Conservation (phyloP, 1,140 invertebrate genomes). For the Eueides isabella region DNA sequence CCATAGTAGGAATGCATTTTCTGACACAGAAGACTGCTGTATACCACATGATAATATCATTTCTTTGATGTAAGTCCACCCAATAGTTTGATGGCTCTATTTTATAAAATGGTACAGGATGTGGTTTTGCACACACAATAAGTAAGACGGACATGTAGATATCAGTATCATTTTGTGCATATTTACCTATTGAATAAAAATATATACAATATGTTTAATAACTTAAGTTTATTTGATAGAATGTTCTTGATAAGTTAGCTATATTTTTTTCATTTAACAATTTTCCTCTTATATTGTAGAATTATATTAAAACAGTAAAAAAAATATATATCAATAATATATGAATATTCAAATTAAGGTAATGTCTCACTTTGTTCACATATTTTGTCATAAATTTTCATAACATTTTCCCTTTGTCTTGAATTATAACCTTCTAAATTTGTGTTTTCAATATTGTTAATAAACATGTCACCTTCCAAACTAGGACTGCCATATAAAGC, state of each 20-base stretch:
- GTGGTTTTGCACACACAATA: constrained; percentile 67
- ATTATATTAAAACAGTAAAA: not conserved
- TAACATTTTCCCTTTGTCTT: constrained; percentile 66
- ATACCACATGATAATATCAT: constrained; percentile 68
- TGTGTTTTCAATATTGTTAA: constrained; percentile 33
- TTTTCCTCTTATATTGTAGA: not conserved
- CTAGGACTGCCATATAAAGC: constrained; percentile 70
- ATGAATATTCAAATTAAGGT: not conserved
- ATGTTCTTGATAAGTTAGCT: no score
- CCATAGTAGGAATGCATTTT: constrained; percentile 71
- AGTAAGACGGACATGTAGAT: constrained; percentile 68
- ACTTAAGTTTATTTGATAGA: no score
- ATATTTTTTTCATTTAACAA: no score
- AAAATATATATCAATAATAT: no score
- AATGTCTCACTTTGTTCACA: constrained; percentile 68
- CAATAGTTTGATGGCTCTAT: constrained; percentile 65
- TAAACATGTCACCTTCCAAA: constrained; percentile 57
- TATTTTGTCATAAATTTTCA: constrained; percentile 66
- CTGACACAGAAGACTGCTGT: constrained; percentile 70
- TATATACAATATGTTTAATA: not conserved
- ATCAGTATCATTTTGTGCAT: constrained; percentile 68
- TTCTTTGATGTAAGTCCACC: constrained; percentile 66
- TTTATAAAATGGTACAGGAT: constrained; percentile 64
- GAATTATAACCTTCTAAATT: constrained; percentile 67
- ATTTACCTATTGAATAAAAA: constrained; percentile 60